These are phyloP conservation scores for Cirrhinus mrigala DNA, from an alignment of 2,797 vertebrate species.

Conservation along the genomic window DNA sequence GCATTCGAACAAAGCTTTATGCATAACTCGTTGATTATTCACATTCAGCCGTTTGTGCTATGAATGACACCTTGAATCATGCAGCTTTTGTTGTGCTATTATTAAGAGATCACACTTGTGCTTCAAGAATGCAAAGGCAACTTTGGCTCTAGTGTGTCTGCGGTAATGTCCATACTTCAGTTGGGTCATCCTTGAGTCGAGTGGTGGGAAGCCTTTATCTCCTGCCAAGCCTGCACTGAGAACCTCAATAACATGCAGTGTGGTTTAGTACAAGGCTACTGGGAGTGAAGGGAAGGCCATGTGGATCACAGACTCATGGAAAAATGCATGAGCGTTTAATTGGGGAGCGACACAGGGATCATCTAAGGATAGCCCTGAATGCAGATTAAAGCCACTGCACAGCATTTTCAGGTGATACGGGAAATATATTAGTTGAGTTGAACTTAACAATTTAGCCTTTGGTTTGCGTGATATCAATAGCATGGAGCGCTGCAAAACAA, in stretches of 20 bases:
- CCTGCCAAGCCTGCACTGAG: slow-evolving; percentile 42
- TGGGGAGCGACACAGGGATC: slow-evolving; percentile 7
- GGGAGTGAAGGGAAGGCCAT: slow-evolving; percentile 18
- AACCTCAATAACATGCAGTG: slow-evolving; percentile 32
- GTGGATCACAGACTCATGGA: background rate
- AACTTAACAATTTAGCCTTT: slow-evolving; percentile 60
- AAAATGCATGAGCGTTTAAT: slow-evolving; percentile 26
- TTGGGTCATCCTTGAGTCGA: slow-evolving; percentile 4
- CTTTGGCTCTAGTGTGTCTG: background rate
- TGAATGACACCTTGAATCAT: background rate
- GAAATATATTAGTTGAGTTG: slow-evolving; percentile 60
- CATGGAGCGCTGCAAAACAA: background rate
- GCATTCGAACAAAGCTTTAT: background rate
- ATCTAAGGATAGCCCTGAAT: background rate
- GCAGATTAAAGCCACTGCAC: background rate
- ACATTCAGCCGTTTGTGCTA: background rate
- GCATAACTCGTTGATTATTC: background rate
- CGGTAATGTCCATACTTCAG: slow-evolving; percentile 5
- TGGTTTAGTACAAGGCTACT: slow-evolving; percentile 35
- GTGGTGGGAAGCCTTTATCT: slow-evolving; percentile 36
- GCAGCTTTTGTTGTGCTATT: background rate
- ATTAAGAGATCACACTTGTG: background rate
- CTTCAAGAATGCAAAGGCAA: background rate
- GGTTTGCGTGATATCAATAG: slow-evolving; percentile 56
- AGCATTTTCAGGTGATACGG: slow-evolving; percentile 37